These are phyloP conservation scores for Eretmocerus hayati DNA, from an alignment of 2,888 invertebrate species.

Conservation along the genomic window DNA sequence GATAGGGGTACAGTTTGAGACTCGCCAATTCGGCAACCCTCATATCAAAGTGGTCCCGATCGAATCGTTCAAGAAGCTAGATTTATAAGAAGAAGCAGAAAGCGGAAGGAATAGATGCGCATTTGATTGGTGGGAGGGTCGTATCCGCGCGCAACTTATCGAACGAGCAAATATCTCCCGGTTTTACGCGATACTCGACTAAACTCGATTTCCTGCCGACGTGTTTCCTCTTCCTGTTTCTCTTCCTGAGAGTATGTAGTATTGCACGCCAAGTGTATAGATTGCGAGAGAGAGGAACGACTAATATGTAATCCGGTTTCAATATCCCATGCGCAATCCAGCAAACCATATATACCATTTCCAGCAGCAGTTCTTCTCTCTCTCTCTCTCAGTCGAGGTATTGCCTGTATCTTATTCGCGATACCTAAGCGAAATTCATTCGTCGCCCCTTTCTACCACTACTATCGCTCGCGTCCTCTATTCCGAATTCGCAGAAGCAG, in stretches of 20 bases:
- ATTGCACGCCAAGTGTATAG: conserved; percentile 2
- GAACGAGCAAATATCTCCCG: conserved; percentile 9
- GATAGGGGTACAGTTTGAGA: too few relatives aligned
- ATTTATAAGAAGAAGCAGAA: too few relatives aligned
- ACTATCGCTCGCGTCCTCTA: neutral
- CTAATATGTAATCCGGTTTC: conserved; percentile 41
- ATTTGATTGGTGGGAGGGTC: too few relatives aligned
- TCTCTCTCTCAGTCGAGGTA: neutral
- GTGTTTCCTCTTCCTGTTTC: conserved; percentile 22
- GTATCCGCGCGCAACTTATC: too few relatives aligned
- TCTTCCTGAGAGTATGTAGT: conserved; percentile 8
- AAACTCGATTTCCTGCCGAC: conserved; percentile 34
- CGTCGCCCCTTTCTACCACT: neutral
- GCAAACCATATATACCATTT: neutral
- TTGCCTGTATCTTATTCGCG: conserved; percentile 6
- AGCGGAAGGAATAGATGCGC: too few relatives aligned
- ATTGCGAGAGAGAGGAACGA: conserved; percentile 19
- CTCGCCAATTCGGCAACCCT: too few relatives aligned
- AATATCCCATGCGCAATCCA: conserved; percentile 30
- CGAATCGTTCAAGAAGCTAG: too few relatives aligned
- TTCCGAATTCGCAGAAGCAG: too few relatives aligned
- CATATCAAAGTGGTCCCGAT: too few relatives aligned
- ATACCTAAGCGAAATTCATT: too few relatives aligned
- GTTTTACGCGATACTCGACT: conserved; percentile 28
- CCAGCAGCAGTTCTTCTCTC: neutral